A percentile compares a stretch with the other conserved stretches of the same genome.
Conservation (phyloP, 37 sponge, comb jelly and placozoan species). For the Chondrilla cf. caribensis region DNA sequence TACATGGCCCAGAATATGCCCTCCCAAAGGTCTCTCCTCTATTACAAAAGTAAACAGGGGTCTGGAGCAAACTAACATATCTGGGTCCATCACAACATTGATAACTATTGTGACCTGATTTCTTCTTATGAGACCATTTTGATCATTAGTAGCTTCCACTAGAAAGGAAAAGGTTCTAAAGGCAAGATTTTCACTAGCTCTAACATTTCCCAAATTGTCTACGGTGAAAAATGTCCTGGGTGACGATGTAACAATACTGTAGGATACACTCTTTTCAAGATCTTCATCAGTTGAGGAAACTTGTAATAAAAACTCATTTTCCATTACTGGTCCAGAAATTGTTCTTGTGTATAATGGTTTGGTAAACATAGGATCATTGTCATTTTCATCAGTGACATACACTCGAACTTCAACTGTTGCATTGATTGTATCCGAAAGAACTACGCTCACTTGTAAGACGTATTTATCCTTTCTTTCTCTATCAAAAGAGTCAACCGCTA, state of each 20-base stretch:
- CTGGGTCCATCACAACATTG: constrained; percentile 23
- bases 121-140: neutral
- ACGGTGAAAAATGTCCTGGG: neutral
- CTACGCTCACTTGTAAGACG: constrained; percentile 10
- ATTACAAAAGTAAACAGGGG: constrained; percentile 3
- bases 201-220: neutral
- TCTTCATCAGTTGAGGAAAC: constrained; percentile 45
- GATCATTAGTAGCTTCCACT: constrained; percentile 33
- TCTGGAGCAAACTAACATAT: constrained; percentile 7
- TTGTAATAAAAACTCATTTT: neutral
- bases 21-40: constrained; percentile 8
- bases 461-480: constrained; percentile 26
- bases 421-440: neutral
- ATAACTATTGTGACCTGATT: constrained; percentile 19
- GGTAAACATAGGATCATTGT: constrained; percentile 35
- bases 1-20: constrained; percentile 27
- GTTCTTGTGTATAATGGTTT: neutral
- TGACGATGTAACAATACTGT: neutral
- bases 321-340: neutral
- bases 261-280: neutral
- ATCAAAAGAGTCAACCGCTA: constrained; percentile 13
- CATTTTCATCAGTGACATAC: constrained; percentile 40
- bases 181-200: neutral
- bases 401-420: constrained; percentile 26
- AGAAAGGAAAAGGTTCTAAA: constrained; percentile 5